A percentile compares a stretch with the other conserved stretches of the same genome.
These are phyloP conservation scores for Setipinna tenuifilis DNA, from an alignment of 2,797 vertebrate species.

Conservation along the genomic window DNA sequence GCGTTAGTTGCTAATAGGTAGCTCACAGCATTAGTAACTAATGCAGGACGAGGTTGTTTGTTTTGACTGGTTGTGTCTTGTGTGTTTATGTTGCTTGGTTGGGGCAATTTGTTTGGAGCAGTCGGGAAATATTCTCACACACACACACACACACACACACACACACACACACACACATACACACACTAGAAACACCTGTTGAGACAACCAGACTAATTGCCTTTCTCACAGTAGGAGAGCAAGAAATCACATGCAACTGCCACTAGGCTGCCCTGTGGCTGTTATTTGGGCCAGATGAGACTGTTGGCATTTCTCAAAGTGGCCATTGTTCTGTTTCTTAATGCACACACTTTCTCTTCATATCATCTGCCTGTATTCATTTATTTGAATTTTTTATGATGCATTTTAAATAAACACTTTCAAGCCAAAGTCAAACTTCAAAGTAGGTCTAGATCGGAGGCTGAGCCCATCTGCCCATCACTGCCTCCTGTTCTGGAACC, in stretches of 20 bases:
- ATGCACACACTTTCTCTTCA: slow-evolving; percentile 3
- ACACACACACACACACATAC: neutral
- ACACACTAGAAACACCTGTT: neutral
- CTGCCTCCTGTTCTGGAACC: too few relatives aligned
- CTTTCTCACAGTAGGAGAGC: neutral
- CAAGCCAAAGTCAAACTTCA: too few relatives aligned
- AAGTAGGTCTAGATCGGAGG: too few relatives aligned
- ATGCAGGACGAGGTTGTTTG: neutral
- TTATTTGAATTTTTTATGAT: neutral
- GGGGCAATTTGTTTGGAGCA: neutral
- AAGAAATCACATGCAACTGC: neutral
- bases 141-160: slow-evolving; percentile 8
- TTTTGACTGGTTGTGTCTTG: neutral
- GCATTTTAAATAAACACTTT: neutral
- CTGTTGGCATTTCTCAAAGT: neutral
- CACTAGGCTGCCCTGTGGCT: neutral
- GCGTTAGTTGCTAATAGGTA: too few relatives aligned
- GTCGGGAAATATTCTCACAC: neutral
- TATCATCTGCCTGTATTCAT: slow-evolving; percentile 16
- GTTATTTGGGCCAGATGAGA: neutral
- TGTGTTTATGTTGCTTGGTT: neutral
- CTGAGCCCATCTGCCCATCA: too few relatives aligned
- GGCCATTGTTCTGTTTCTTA: neutral
- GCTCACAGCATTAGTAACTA: neutral
- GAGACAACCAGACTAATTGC: neutral